Evolutionary conservation across 2,888 invertebrate species (phyloP), one percentile per base, ranked within the genome.

Genomic region (Druceiella hillmani): DNA sequence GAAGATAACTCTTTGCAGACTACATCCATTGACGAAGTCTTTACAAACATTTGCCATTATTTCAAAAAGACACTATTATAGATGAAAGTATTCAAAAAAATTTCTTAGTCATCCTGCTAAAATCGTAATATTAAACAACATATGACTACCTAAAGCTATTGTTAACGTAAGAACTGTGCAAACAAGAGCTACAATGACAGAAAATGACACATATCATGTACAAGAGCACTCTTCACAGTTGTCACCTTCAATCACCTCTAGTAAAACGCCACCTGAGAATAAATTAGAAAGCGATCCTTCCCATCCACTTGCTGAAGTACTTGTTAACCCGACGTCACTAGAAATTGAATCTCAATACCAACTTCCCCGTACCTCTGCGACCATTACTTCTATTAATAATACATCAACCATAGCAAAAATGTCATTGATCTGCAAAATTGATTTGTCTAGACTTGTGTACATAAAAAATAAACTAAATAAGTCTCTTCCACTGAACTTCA

Each of bases 181-280:
- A 27, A 27, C 10, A 27, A 27, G 28, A 27, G n/a, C 28, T 27
- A 27, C 15, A 27, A 27, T 15, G 13, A 27, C 28, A 27, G 28
- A 9, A 10, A 27, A 27, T 14, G 28, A 9, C 28, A 27, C 28
- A 27, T 27, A 14, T 10, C 28, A 13, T 27, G n/a, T 11, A 27
- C 10, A 27, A 27, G 28, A 27, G 28, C 28, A 27, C 28, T 27
- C 28, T n/a, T 27, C n/a, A n/a, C n/a, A n/a, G n/a, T n/a, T n/a
- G n/a, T n/a, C n/a, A n/a, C n/a, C n/a, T n/a, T n/a, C n/a, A n/a
- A n/a, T n/a, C n/a, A n/a, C n/a, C n/a, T n/a, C n/a, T n/a, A n/a
- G n/a, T n/a, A n/a, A n/a, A n/a, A 10, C 28, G 28, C 10, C 28
- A 27, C 28, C 28, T 27, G 28, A 10, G n/a, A 27, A 27, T 27